Evolutionary conservation across 2,113 vertebrate species (phyloP), one percentile per base, ranked within the genome.

Genomic region (Spilogale gracilis): DNA sequence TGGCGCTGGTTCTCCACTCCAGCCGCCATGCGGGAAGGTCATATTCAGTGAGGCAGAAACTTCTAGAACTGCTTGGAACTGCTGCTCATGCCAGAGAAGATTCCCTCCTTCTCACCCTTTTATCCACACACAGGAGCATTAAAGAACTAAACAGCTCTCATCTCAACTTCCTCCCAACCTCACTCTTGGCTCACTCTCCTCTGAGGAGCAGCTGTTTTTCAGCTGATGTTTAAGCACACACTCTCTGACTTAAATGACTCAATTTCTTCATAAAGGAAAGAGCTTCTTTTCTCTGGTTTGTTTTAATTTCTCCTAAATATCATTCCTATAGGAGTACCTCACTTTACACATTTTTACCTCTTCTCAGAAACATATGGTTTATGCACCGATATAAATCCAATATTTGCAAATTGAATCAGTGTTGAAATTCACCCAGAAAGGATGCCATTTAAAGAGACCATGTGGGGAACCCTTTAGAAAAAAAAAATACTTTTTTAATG

Each of bases 41-140:
- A 97, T 98, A 98, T 99, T 99, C 98, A 99, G 95, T 97, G 98
- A 99, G 98, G 95, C 96, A 98, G 95, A 99, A 99, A 98, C 97
- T 98, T 99, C 98, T 99, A 99, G 98, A 99, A 99, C 96, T 32
- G 91, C 98, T 98, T 97, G 95, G 93, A 89, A 9, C 69, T n/a
- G 82, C 97, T 97, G 96, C 1, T 80, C 4, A 1, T 98, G 98
- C 98, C 98, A 99, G 97, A 98, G 98, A 99, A 98, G 98, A 98
- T 98, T 97, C 97, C 98, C 98, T 98, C 97, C 98, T 98, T 99
- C 98, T 98, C 97, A 97, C 97, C 96, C 98, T 98, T 99, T 99
- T 98, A 99, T 98, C 98, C 98, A 98, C 98, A 98, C 98, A 99
- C 98, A 99, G 99, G 98, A 99, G 98, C 98, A 98, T 98, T 98